phyloP scores from a whole-genome alignment of 2,888 invertebrate species.

The Lamellibrachia satsuma region DNA sequence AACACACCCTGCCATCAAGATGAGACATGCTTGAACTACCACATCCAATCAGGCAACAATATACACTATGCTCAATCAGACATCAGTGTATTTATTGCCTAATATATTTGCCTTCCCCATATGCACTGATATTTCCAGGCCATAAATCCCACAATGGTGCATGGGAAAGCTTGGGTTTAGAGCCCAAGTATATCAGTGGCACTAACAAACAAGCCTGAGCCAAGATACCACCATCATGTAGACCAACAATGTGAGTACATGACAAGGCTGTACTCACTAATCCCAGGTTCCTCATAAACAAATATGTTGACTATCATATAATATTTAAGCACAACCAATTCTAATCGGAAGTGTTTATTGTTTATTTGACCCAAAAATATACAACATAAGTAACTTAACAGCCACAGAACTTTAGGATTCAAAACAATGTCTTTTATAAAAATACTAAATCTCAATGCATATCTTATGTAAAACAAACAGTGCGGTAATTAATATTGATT shows the following conservation, averaged over 20 bases:
- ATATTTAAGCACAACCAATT: too few species aligned
- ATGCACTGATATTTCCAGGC: background rate
- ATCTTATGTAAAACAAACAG: too few species aligned
- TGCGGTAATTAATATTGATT: too few species aligned
- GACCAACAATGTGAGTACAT: background rate
- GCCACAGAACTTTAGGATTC: too few species aligned
- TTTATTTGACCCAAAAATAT: too few species aligned
- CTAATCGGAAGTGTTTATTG: too few species aligned
- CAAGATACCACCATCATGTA: background rate
- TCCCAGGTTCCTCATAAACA: too few species aligned
- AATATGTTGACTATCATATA: too few species aligned
- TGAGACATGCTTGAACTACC: background rate
- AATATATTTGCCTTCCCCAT: background rate
- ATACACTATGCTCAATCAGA: background rate
- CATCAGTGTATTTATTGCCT: background rate
- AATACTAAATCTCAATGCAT: too few species aligned
- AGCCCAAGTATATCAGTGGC: background rate
- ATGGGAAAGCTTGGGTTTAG: background rate
- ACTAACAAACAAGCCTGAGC: background rate
- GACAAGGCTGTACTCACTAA: background rate
- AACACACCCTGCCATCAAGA: background rate
- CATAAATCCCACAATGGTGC: background rate
- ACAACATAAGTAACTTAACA: too few species aligned
- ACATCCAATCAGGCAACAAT: background rate
- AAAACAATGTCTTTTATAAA: too few species aligned